A percentile compares a stretch with the other conserved stretches of the same genome.
Evolutionary conservation across 35 echinoderm and acorn worm species (phyloP).

Genomic region (Heliocidaris tuberculata): DNA sequence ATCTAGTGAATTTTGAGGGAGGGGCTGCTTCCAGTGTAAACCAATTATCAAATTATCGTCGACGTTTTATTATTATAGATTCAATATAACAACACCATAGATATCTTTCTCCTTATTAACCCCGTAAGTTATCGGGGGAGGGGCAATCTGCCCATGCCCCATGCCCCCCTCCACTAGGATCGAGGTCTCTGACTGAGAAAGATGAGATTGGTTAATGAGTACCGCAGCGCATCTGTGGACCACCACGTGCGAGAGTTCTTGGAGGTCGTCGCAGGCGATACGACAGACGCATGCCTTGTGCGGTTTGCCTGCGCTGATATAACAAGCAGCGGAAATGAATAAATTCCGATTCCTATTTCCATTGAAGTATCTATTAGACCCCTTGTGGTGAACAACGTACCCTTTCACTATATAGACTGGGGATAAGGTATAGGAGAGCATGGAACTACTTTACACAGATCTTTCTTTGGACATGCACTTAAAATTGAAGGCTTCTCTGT

Average conservation of each 20-base stretch:
- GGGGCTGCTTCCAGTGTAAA: no score
- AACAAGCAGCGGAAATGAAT: neutral
- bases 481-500: no score
- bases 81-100: no score
- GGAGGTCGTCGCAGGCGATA: neutral
- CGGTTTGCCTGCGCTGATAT: neutral
- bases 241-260: neutral
- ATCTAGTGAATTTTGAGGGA: no score
- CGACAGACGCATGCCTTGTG: neutral
- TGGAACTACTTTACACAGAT: no score
- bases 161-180: neutral
- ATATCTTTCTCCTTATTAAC: no score
- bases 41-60: no score
- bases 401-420: neutral
- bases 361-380: neutral
- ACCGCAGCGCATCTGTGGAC: neutral
- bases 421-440: neutral
- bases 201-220: neutral
- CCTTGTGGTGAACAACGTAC: neutral
- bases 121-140: no score
- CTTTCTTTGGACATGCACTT: no score
- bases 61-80: no score
- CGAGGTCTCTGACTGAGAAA: neutral
- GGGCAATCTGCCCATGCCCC: no score
- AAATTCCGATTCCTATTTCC: neutral